phyloP scores from a whole-genome alignment of 1,140 invertebrate genomes.

The Delia radicum region DNA sequence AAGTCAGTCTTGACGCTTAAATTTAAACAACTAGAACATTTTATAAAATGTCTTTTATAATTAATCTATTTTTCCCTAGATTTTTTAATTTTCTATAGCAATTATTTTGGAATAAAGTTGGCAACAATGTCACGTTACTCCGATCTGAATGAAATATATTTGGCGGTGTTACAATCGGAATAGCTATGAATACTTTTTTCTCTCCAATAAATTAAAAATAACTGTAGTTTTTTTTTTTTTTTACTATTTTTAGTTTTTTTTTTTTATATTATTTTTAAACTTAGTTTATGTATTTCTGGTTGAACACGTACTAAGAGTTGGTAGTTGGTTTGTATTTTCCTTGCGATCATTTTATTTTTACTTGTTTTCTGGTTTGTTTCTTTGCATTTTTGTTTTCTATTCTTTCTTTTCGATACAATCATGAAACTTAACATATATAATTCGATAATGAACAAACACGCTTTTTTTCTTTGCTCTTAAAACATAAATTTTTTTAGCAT shows the following conservation, averaged over 20 bases:
- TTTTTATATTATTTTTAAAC: constrained; percentile 6
- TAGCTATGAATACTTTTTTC: too few species aligned
- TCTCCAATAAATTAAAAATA: too few species aligned
- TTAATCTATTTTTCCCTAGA: too few species aligned
- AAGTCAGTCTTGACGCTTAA: too few species aligned
- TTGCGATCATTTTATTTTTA: constrained; percentile 4
- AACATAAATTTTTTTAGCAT: constrained; percentile 10
- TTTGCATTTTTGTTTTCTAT: neutral
- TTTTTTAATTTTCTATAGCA: too few species aligned
- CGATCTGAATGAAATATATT: too few species aligned
- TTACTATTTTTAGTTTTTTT: constrained; percentile 24
- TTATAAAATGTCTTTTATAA: too few species aligned
- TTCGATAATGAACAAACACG: constrained; percentile 8
- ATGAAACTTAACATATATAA: constrained; percentile 16
- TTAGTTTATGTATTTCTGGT: constrained; percentile 15
- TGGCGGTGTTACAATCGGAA: too few species aligned
- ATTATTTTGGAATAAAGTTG: too few species aligned
- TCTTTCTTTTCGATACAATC: constrained; percentile 4
- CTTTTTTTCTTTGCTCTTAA: constrained; percentile 11
- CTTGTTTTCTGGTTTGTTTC: too few species aligned
- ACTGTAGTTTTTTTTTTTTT: neutral
- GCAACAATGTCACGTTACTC: too few species aligned
- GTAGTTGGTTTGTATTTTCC: constrained; percentile 15
- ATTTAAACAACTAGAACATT: too few species aligned
- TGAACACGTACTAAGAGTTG: constrained; percentile 18